Conservation (phyloP, 2,113 vertebrate genomes). For the Dendrocopos noguchii region DNA sequence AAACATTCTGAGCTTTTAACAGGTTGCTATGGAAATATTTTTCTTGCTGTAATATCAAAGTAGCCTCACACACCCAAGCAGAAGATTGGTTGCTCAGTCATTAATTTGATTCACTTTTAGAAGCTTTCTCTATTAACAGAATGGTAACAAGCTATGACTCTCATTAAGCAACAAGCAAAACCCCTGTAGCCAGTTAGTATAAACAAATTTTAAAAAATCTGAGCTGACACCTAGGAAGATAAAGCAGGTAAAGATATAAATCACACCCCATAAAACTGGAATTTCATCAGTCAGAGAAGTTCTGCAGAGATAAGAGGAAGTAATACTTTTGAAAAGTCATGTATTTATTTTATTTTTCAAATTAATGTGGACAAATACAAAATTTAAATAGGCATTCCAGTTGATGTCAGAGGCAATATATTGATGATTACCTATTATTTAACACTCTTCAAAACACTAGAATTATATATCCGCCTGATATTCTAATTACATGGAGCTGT, state of each 20-base stretch:
- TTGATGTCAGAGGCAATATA: too few species aligned
- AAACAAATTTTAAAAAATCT: neutral
- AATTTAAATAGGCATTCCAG: too few species aligned
- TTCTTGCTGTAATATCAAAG: neutral
- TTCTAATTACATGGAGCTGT: too few species aligned
- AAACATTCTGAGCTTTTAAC: slow-evolving; percentile 21
- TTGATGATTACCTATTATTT: too few species aligned
- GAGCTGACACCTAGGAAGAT: neutral
- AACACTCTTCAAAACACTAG: too few species aligned
- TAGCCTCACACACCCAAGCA: neutral
- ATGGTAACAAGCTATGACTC: neutral
- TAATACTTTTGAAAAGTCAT: too few species aligned
- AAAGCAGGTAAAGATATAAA: neutral
- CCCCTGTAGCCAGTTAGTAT: neutral
- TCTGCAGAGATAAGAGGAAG: neutral
- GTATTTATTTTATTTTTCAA: too few species aligned
- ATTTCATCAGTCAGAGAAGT: neutral
- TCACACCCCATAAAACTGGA: neutral
- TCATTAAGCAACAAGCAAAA: neutral
- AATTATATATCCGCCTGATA: too few species aligned
- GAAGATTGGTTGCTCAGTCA: neutral
- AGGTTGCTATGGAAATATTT: slow-evolving; percentile 58
- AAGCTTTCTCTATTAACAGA: neutral
- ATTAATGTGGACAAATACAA: too few species aligned
- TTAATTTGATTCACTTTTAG: neutral